A percentile compares a stretch with the other conserved stretches of the same genome.
Evolutionary conservation across 2,888 invertebrate species (phyloP).

Genomic region (Erynnis tages): DNA sequence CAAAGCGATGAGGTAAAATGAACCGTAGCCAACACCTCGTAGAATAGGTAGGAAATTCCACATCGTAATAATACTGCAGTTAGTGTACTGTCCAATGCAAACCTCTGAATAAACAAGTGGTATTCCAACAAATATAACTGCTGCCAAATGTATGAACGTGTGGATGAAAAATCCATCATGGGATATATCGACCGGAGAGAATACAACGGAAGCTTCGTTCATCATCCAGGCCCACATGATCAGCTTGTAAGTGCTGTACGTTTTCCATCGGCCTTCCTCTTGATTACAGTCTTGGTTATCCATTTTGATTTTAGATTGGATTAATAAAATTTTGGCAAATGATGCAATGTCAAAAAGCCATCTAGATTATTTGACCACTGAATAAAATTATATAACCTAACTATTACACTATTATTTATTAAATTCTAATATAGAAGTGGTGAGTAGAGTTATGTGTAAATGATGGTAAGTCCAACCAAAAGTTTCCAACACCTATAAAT

Average conservation of each 20-base stretch:
- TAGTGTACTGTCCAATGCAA: constrained; percentile 67
- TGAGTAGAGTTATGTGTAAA: no score
- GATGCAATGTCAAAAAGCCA: constrained; percentile 4
- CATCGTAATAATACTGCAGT: constrained; percentile 54
- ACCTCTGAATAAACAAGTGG: constrained; percentile 70
- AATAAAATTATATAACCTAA: no score
- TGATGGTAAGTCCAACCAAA: no score
- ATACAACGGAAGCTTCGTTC: constrained; percentile 56
- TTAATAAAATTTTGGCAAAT: constrained; percentile 22
- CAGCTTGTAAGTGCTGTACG: constrained; percentile 55
- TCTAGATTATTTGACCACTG: no score
- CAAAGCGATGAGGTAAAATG: constrained; percentile 50
- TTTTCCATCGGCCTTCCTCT: constrained; percentile 52
- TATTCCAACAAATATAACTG: constrained; percentile 60
- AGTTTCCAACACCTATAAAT: no score
- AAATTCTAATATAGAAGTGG: no score
- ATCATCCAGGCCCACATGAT: constrained; percentile 66
- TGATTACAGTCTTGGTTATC: constrained; percentile 42
- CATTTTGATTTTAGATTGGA: constrained; percentile 30
- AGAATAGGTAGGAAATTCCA: constrained; percentile 70
- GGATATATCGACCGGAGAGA: constrained; percentile 52
- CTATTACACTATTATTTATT: no score
- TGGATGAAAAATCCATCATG: constrained; percentile 57
- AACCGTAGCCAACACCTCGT: constrained; percentile 55
- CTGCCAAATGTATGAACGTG: constrained; percentile 43